A percentile compares a stretch with the other conserved stretches of the same genome.
phyloP scores from a whole-genome alignment of 2,888 invertebrate genomes.

The Cordylochernes scorpioides region DNA sequence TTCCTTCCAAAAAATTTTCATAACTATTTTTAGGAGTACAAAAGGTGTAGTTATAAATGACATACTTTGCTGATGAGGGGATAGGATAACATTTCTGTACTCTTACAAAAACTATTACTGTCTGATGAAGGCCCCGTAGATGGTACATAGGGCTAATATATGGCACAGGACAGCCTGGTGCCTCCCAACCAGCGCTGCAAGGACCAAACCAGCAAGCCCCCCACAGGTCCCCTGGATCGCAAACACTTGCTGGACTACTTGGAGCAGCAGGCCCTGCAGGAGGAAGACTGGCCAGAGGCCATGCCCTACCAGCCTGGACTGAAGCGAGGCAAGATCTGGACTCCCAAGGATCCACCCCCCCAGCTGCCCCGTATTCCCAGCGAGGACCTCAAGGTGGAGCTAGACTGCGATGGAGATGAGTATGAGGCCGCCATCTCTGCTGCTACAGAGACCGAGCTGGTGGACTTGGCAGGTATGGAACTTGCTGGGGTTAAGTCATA shows the following conservation, averaged over 20 bases:
- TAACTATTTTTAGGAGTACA: no score
- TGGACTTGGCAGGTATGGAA: slow-evolving; percentile 76
- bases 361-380: no score
- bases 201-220: slow-evolving; percentile 77
- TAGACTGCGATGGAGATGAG: slow-evolving; percentile 78
- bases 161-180: slow-evolving; percentile 81
- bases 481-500: no score
- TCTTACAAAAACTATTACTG: no score
- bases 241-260: slow-evolving; percentile 85
- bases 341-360: no score
- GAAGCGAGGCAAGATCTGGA: slow-evolving; percentile 42
- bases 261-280: slow-evolving; percentile 56
- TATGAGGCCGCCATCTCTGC: slow-evolving; percentile 63
- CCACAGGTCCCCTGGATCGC: slow-evolving; percentile 83
- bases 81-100: no score
- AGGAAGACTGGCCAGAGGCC: slow-evolving; percentile 82
- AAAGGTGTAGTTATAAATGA: no score
- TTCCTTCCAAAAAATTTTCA: no score
- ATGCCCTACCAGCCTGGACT: slow-evolving; percentile 77
- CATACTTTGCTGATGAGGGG: no score
- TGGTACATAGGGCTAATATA: no score
- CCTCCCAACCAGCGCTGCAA: slow-evolving; percentile 85
- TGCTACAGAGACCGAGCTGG: slow-evolving; percentile 84
- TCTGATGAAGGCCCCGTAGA: no score
- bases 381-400: slow-evolving; percentile 60